Conservation (phyloP, 1,140 invertebrate genomes). For the Pseudachorutes palmiensis region DNA sequence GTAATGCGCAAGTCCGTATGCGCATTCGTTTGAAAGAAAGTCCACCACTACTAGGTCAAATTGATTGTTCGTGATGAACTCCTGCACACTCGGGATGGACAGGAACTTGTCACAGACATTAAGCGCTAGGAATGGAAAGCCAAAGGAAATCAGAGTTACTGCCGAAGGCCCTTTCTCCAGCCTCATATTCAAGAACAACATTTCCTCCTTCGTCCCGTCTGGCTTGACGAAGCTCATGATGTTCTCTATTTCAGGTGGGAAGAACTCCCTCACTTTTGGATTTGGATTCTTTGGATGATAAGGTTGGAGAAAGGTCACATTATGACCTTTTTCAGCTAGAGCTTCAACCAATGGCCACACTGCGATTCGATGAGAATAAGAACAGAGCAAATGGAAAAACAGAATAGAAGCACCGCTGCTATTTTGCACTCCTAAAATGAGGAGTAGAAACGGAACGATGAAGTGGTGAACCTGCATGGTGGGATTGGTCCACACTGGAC, state of each 20-base stretch:
- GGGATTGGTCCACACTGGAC: no score
- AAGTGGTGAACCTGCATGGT: no score
- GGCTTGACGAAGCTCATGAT: neutral
- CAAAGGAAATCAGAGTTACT: neutral
- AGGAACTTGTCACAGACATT: neutral
- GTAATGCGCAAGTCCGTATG: constrained; percentile 15
- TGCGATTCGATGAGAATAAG: constrained; percentile 28
- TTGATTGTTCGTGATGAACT: neutral
- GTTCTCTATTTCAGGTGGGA: neutral
- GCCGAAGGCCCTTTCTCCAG: neutral
- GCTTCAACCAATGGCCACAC: constrained; percentile 26
- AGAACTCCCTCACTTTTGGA: constrained; percentile 19
- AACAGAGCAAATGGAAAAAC: constrained; percentile 18
- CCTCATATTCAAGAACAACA: neutral
- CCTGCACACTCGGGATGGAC: neutral
- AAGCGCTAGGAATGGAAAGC: neutral
- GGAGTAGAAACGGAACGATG: no score
- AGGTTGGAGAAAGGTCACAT: constrained; percentile 25
- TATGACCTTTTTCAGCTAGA: constrained; percentile 24
- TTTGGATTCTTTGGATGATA: constrained; percentile 11
- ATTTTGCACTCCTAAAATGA: no score
- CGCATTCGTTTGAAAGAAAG: constrained; percentile 38
- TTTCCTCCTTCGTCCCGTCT: neutral
- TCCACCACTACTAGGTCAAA: constrained; percentile 41
- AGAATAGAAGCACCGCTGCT: constrained; percentile 28